phyloP scores from a whole-genome alignment of 1,140 invertebrate genomes.

The Heliconius himera region DNA sequence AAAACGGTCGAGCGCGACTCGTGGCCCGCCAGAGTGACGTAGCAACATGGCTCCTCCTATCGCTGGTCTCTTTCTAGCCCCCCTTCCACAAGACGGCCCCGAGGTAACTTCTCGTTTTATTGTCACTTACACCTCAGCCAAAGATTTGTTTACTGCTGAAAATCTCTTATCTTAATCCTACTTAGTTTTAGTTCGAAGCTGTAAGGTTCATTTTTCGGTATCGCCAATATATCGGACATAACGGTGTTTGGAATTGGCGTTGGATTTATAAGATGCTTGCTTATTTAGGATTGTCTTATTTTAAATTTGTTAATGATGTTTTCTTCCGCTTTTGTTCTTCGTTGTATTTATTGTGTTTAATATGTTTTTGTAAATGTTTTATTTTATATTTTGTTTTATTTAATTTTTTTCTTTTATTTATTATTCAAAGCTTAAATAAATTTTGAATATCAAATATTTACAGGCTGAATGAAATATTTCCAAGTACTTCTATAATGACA shows the following conservation, averaged over 20 bases:
- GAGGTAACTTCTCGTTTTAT: conserved; percentile 78
- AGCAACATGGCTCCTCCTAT: conserved; percentile 47
- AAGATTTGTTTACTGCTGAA: conserved; percentile 69
- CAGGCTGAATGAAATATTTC: too few species aligned
- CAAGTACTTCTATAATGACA: too few species aligned
- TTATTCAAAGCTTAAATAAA: too few species aligned
- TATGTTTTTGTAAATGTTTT: neutral
- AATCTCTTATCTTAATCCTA: conserved; percentile 44
- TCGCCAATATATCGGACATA: conserved; percentile 38
- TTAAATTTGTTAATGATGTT: conserved; percentile 61
- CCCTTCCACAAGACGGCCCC: conserved; percentile 75
- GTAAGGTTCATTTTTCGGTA: conserved; percentile 42
- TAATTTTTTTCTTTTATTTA: too few species aligned
- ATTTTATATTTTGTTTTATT: too few species aligned
- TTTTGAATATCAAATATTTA: too few species aligned
- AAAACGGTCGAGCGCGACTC: conserved; percentile 68
- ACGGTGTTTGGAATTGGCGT: conserved; percentile 59
- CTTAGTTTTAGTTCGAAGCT: conserved; percentile 35
- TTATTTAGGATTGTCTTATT: conserved; percentile 64
- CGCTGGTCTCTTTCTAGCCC: conserved; percentile 38
- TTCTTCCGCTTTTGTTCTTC: conserved; percentile 30
- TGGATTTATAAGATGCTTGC: conserved; percentile 64
- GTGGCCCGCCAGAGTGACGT: conserved; percentile 57
- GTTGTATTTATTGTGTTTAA: neutral
- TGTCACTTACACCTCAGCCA: conserved; percentile 75